Evolutionary conservation across 2,888 invertebrate genomes (phyloP), one percentile per base, ranked within the genome.

Genomic region (Notodonta ziczac): DNA sequence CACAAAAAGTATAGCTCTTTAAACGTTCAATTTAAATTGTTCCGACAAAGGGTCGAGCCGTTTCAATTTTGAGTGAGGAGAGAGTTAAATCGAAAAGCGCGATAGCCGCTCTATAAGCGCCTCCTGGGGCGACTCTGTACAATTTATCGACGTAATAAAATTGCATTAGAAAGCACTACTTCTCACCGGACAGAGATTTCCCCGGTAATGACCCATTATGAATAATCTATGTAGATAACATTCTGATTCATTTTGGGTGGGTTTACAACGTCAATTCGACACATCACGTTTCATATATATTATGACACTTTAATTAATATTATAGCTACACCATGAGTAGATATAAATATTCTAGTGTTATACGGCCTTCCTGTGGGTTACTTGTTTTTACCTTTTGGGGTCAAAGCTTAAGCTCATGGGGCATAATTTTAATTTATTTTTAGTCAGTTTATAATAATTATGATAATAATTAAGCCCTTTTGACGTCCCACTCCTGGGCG

Each of bases 131-230:
- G 88, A 86, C 69, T 89, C 89, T 79, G 80, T 84, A 83, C 85
- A 86, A 91, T 92, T 93, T 93, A 93, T 91, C 81, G 89, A 79
- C 81, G 88, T 81, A 89, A 92, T 93, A 92, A 92, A 91, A 86
- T 78, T 77, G 84, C 82, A 86, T 86, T 87, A 84, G 85, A 84
- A 85, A 81, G 85, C 85, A 84, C 68, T 70, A 75, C 75, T 69
- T 67, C 67, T 66, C 56, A 59, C 50, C 55, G 42, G 67, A 76
- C 67, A 70, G 66, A 74, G 71, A 67, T 74, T 70, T 68, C 66
- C 73, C 70, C 70, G 58, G 57, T 68, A 74, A 76, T 72, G 62
- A 68, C 65, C 69, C 64, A 69, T 76, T 76, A 65, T 53, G 66
- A 62, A 68, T 48, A 13, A 48, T 16, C 9, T 14, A 16, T 16